Conservation (phyloP, 2,888 invertebrate genomes). For the Tetragnatha montana region DNA sequence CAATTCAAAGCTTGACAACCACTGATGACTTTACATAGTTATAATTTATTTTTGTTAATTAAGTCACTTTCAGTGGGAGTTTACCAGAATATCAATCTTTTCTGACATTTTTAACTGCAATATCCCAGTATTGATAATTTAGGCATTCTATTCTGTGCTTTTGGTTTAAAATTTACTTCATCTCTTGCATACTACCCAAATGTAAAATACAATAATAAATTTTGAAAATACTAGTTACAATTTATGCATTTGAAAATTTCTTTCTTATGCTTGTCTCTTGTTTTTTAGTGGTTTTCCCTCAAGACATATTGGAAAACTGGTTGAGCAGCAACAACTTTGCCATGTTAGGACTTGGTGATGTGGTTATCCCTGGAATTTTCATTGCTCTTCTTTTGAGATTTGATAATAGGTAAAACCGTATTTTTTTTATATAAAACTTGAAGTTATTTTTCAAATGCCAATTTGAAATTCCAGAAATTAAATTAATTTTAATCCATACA, state of each 20-base stretch:
- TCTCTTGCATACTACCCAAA: background rate
- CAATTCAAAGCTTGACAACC: no score
- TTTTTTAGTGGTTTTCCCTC: conserved; percentile 94
- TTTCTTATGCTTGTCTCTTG: conserved; percentile 46
- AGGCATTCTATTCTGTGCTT: no score
- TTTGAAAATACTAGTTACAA: background rate
- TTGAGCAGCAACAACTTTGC: conserved; percentile 94
- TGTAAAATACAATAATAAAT: background rate
- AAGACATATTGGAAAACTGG: conserved; percentile 96
- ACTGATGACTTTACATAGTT: no score
- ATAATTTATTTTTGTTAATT: no score
- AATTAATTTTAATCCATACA: no score
- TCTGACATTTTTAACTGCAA: no score
- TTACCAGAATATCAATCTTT: no score
- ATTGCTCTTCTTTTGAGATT: conserved; percentile 96
- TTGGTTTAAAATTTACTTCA: background rate
- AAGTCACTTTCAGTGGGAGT: no score
- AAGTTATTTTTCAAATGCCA: no score
- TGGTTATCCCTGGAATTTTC: conserved; percentile 99
- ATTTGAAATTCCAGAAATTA: no score
- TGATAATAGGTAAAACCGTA: conserved; percentile 82
- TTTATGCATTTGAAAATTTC: conserved; percentile 48
- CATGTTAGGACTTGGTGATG: conserved; percentile 99
- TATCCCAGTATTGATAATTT: no score
- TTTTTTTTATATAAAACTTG: background rate